These are phyloP conservation scores for Dendrophyllia cribrosa DNA, from an alignment of 64 coral and sea anemone genomes.

Conservation along the genomic window DNA sequence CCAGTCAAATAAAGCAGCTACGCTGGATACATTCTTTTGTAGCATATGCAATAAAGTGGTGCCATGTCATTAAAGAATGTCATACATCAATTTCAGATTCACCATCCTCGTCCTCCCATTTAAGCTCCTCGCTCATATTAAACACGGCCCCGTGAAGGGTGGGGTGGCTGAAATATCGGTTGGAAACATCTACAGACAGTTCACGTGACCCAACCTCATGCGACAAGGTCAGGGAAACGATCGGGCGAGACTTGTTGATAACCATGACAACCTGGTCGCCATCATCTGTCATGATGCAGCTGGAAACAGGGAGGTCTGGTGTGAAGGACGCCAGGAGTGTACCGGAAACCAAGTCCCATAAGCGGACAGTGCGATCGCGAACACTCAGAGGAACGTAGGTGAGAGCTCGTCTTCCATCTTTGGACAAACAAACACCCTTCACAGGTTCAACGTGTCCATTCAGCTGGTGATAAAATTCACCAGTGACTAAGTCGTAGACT, in stretches of 20 bases:
- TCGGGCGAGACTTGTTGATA: slow-evolving; percentile 95
- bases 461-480: slow-evolving; percentile 68
- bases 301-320: slow-evolving; percentile 93
- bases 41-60: too few relatives aligned
- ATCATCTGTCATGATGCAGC: slow-evolving; percentile 93
- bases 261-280: slow-evolving; percentile 96
- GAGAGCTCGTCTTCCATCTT: slow-evolving; percentile 81
- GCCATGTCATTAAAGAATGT: not conserved
- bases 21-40: too few relatives aligned
- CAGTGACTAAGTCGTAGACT: slow-evolving; percentile 75
- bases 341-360: slow-evolving; percentile 90
- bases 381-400: slow-evolving; percentile 78
- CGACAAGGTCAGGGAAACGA: slow-evolving; percentile 87
- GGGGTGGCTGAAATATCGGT: slow-evolving; percentile 92
- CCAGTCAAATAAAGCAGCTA: too few relatives aligned
- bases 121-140: slow-evolving; percentile 78
- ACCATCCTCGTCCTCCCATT: slow-evolving; percentile 78
- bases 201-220: slow-evolving; percentile 91
- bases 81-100: slow-evolving; percentile 41
- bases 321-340: slow-evolving; percentile 90
- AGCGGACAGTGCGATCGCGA: slow-evolving; percentile 82
- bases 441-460: slow-evolving; percentile 83
- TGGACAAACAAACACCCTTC: slow-evolving; percentile 83
- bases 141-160: slow-evolving; percentile 96
- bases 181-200: slow-evolving; percentile 94